These are phyloP conservation scores for Pygoscelis adeliae DNA, from an alignment of 2,113 vertebrate genomes.

Conservation along the genomic window DNA sequence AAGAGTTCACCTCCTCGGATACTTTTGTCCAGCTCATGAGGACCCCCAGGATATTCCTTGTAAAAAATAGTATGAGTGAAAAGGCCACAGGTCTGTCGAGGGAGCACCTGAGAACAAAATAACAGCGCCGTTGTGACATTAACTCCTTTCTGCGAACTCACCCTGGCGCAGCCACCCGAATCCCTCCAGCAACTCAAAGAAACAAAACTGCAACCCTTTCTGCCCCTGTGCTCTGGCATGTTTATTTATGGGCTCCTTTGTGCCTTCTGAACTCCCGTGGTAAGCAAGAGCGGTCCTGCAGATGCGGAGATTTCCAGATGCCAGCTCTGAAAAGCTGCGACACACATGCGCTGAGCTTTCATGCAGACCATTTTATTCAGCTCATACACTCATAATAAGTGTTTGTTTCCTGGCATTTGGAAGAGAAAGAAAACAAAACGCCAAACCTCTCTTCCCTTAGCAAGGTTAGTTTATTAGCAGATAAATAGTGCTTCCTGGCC, in stretches of 20 bases:
- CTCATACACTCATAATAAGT: background rate
- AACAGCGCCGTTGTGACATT: background rate
- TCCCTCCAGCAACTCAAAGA: background rate
- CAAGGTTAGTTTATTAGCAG: background rate
- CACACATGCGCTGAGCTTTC: background rate
- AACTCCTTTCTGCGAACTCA: background rate
- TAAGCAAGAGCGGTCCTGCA: background rate
- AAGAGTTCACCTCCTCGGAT: constrained; percentile 96
- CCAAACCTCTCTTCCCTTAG: background rate
- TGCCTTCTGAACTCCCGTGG: background rate
- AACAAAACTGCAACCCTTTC: background rate
- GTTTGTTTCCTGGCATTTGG: background rate
- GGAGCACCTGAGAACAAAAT: constrained; percentile 85
- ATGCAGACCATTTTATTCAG: background rate
- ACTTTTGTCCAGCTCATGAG: constrained; percentile 95
- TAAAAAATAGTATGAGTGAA: constrained; percentile 99
- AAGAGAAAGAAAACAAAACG: background rate
- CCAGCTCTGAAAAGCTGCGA: background rate
- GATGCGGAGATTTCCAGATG: background rate
- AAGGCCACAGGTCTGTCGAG: constrained; percentile 96
- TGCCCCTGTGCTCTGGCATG: background rate
- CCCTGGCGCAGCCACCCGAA: background rate
- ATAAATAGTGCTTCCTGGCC: background rate
- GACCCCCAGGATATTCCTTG: constrained; percentile 95
- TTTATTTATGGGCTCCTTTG: background rate